phyloP scores from a whole-genome alignment of 1,140 invertebrate genomes.

The Lycorma delicatula region DNA sequence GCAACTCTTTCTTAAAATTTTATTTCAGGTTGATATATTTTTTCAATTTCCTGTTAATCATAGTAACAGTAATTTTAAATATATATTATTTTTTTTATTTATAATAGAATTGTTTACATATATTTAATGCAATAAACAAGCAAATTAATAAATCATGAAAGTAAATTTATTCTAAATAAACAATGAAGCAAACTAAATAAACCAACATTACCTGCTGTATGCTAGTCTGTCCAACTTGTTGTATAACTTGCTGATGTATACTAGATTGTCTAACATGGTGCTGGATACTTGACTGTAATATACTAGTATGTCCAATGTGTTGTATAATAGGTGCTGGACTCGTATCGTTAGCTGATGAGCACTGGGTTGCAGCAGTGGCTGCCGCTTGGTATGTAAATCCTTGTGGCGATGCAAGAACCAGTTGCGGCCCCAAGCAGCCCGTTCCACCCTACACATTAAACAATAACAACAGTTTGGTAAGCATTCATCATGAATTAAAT shows the following conservation, averaged over 20 bases:
- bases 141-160: not conserved
- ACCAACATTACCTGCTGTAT: conserved; percentile 19
- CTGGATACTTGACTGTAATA: conserved; percentile 21
- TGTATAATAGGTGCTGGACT: conserved; percentile 16
- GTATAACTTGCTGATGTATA: conserved; percentile 17
- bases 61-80: no score
- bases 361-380: conserved; percentile 9
- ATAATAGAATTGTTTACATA: no score
- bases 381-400: conserved; percentile 12
- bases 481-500: no score
- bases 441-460: conserved; percentile 21
- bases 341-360: not conserved
- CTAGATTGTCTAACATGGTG: conserved; percentile 10
- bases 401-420: conserved; percentile 24
- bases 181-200: not conserved
- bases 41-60: no score
- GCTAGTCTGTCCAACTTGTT: conserved; percentile 18
- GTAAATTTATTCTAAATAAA: not conserved
- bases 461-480: no score
- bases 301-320: conserved; percentile 24
- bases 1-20: no score
- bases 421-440: conserved; percentile 20
- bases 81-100: no score
- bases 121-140: no score
- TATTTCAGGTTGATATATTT: no score